phyloP scores from a whole-genome alignment of 2,888 invertebrate genomes.

The Slavum lentiscoides region DNA sequence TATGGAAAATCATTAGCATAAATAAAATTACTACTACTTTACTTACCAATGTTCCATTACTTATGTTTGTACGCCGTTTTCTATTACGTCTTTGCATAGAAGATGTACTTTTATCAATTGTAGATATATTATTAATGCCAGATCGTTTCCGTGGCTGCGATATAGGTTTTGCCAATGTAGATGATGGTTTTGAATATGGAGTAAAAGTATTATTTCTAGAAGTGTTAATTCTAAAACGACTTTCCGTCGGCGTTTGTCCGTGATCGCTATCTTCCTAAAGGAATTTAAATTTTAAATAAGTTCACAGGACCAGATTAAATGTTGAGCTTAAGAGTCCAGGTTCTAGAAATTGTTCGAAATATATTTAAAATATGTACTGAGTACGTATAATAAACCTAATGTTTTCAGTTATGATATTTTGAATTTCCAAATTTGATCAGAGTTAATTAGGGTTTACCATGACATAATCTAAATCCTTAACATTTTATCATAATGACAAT shows the following conservation, averaged over 20 bases:
- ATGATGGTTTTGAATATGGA: slow-evolving; percentile 33
- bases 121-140: slow-evolving; percentile 30
- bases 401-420: no score
- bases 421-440: no score
- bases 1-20: not conserved
- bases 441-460: no score
- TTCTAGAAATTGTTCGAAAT: no score
- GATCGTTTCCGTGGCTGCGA: slow-evolving; percentile 40
- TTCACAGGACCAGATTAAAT: not conserved
- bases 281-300: not conserved
- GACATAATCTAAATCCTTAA: no score
- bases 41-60: slow-evolving; percentile 48
- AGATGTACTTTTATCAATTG: slow-evolving; percentile 44
- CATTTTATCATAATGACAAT: no score
- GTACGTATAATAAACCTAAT: no score
- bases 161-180: slow-evolving; percentile 26
- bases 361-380: no score
- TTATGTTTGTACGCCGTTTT: slow-evolving; percentile 45
- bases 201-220: slow-evolving; percentile 39
- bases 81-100: slow-evolving; percentile 46
- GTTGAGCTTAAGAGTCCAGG: no score
- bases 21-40: not conserved
- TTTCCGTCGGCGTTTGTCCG: slow-evolving; percentile 34
- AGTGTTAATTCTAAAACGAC: slow-evolving; percentile 31
- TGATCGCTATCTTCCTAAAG: slow-evolving; percentile 50